phyloP scores from a whole-genome alignment of 2,888 invertebrate genomes.

The Scrobipalpa atriplicella region DNA sequence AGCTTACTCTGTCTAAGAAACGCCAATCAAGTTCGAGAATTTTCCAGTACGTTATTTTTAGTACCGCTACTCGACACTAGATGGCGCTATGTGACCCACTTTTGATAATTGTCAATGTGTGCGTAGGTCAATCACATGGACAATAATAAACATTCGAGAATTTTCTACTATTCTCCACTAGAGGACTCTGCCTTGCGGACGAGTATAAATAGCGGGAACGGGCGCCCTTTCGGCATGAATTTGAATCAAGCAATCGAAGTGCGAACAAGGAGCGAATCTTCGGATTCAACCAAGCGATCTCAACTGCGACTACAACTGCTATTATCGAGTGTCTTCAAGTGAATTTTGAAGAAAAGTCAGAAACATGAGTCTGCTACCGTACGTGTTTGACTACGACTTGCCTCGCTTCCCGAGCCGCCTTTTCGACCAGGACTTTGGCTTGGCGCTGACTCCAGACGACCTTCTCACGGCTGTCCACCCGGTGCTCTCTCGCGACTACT shows the following conservation, averaged over 20 bases:
- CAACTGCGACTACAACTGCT: conserved; percentile 19
- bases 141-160: conserved; percentile 35
- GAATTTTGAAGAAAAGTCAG: too few relatives aligned
- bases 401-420: conserved; percentile 33
- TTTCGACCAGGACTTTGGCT: conserved; percentile 66
- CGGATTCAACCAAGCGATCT: conserved; percentile 20
- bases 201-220: neutral
- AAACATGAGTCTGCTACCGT: too few relatives aligned
- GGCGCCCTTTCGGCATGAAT: conserved; percentile 36
- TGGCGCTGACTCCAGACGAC: conserved; percentile 64
- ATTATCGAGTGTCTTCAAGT: too few relatives aligned
- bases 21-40: too few relatives aligned
- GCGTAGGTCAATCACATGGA: neutral
- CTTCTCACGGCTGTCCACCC: conserved; percentile 50
- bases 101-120: neutral
- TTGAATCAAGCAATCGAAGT: conserved; percentile 41
- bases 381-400: too few relatives aligned
- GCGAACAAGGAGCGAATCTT: conserved; percentile 31
- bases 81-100: conserved; percentile 16
- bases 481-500: conserved; percentile 54
- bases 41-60: neutral
- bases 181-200: conserved; percentile 49
- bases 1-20: neutral
- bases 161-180: conserved; percentile 49
- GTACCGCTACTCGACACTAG: conserved; percentile 29